phyloP scores from a whole-genome alignment of 2,888 invertebrate species.

The Cephus pulcher region DNA sequence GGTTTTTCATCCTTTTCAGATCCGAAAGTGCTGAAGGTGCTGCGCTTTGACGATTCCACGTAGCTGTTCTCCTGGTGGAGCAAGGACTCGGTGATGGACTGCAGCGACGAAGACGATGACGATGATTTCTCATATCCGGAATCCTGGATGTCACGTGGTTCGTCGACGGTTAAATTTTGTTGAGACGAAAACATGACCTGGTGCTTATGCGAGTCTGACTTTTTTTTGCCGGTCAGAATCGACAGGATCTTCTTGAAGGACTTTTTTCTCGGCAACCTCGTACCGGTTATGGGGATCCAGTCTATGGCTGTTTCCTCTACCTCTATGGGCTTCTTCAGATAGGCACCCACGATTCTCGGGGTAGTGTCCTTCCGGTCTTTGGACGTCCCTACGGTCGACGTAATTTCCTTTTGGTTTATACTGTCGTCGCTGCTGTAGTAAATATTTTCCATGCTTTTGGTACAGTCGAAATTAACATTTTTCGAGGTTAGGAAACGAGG shows the following conservation, averaged over 20 bases:
- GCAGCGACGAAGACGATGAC: constrained; percentile 39
- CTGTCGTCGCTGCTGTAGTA: constrained; percentile 12
- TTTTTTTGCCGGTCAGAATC: constrained; percentile 32
- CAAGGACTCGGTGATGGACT: constrained; percentile 33
- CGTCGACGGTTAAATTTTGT: constrained; percentile 31
- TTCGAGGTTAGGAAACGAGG: constrained; percentile 10
- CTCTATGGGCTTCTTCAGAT: constrained; percentile 48
- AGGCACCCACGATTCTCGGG: constrained; percentile 48
- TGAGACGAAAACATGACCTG: constrained; percentile 31
- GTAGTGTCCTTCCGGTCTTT: constrained; percentile 13
- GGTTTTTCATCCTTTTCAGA: background rate
- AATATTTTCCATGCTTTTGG: constrained; percentile 19
- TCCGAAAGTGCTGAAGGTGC: constrained; percentile 19
- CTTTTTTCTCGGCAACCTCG: constrained; percentile 45
- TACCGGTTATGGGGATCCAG: constrained; percentile 49
- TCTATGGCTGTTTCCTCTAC: constrained; percentile 45
- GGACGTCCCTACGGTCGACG: background rate
- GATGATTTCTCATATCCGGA: constrained; percentile 49
- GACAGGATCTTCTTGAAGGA: constrained; percentile 48
- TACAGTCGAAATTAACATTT: constrained; percentile 16
- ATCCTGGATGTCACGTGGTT: constrained; percentile 35
- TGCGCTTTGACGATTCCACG: constrained; percentile 11
- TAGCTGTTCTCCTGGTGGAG: constrained; percentile 17
- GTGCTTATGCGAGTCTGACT: constrained; percentile 11
- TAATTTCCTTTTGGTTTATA: constrained; percentile 9